Evolutionary conservation across 92 coral and sea anemone species (phyloP).

Genomic region (Palythoa grandis): DNA sequence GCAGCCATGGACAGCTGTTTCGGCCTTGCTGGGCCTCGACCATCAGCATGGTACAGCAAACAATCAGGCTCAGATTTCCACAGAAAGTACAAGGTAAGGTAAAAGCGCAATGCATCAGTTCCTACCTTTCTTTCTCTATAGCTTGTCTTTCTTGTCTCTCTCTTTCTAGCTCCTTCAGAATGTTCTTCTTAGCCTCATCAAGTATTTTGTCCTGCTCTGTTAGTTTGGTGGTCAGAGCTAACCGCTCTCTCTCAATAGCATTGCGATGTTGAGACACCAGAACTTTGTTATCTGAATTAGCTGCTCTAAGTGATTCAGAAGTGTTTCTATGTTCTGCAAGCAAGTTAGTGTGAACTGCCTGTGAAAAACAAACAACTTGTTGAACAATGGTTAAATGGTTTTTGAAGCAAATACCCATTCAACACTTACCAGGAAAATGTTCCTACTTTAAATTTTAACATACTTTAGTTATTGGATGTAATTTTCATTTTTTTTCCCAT

Average conservation of each 20-base stretch:
- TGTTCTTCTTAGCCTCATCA: constrained; percentile 77
- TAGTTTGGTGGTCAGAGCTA: constrained; percentile 66
- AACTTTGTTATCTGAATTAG: constrained; percentile 85
- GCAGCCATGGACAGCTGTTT: too few species aligned
- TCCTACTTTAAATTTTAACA: not conserved
- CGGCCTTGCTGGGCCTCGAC: too few species aligned
- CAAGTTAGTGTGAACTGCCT: constrained; percentile 76
- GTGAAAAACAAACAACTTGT: not conserved
- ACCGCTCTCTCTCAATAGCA: constrained; percentile 75
- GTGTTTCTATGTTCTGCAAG: constrained; percentile 74
- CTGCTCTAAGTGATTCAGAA: constrained; percentile 66
- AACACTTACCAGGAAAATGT: not conserved
- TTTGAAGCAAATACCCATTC: not conserved
- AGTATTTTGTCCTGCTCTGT: constrained; percentile 81
- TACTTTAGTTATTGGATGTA: not conserved
- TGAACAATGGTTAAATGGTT: not conserved
- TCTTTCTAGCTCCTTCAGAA: constrained; percentile 74
- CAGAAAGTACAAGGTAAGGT: not conserved
- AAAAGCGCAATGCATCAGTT: not conserved
- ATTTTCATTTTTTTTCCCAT: too few species aligned
- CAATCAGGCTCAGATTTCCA: not conserved
- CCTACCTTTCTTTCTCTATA: constrained; percentile 77
- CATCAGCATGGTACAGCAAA: too few species aligned
- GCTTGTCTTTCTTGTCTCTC: constrained; percentile 63
- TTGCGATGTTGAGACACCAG: constrained; percentile 88